These are phyloP conservation scores for Zelostemma sp. DNA, from an alignment of 1,140 invertebrate genomes.

Conservation along the genomic window DNA sequence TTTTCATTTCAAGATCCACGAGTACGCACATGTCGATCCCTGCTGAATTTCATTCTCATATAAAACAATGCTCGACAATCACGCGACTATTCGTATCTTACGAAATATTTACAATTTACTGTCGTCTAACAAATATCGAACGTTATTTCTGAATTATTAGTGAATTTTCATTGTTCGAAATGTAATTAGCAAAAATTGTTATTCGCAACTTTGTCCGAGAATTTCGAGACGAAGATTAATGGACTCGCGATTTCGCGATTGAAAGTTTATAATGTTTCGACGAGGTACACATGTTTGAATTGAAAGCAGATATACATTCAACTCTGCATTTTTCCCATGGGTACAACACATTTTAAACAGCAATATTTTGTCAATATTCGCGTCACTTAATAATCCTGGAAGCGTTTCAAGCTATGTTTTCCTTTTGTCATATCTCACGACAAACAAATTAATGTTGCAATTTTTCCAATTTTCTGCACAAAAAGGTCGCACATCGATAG, in stretches of 20 bases:
- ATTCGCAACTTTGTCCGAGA: too few relatives aligned
- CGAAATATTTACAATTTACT: constrained; percentile 3
- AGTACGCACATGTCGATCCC: constrained; percentile 32
- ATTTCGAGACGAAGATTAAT: neutral
- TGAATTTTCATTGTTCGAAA: neutral
- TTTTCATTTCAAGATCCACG: constrained; percentile 38
- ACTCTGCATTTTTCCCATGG: neutral
- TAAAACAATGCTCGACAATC: constrained; percentile 3
- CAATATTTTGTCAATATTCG: neutral
- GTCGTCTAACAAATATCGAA: neutral
- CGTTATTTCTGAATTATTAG: neutral
- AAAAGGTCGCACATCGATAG: neutral
- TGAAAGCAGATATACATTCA: neutral
- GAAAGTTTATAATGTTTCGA: neutral
- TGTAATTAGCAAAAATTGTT: neutral
- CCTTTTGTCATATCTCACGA: neutral
- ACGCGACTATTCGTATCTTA: neutral
- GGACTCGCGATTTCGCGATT: too few relatives aligned
- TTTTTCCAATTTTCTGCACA: neutral
- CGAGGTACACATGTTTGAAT: neutral
- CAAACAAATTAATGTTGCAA: too few relatives aligned
- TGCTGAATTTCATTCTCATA: constrained; percentile 26
- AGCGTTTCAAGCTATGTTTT: neutral
- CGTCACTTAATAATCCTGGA: neutral
- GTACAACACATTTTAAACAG: neutral